Evolutionary conservation across 2,797 vertebrate genomes (phyloP).

Genomic region (Micropoecilia bifurca): DNA sequence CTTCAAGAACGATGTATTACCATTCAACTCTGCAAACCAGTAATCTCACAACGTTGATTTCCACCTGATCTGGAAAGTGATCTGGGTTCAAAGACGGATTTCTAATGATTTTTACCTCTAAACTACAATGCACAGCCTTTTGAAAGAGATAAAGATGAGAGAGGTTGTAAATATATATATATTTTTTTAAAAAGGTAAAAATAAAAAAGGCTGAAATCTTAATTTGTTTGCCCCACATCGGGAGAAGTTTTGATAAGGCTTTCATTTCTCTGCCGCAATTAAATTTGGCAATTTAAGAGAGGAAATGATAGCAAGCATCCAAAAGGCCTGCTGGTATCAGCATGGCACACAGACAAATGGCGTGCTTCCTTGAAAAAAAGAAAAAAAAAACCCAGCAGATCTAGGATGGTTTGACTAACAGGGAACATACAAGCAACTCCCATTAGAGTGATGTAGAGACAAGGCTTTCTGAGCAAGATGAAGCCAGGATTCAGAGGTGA

Average conservation of each 20-base stretch:
- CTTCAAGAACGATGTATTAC: slow-evolving; percentile 9
- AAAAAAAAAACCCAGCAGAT: not conserved
- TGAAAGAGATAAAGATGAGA: slow-evolving; percentile 32
- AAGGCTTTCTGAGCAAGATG: slow-evolving; percentile 23
- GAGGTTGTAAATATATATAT: slow-evolving; percentile 31
- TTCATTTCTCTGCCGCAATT: slow-evolving; percentile 72
- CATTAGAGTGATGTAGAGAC: slow-evolving; percentile 26
- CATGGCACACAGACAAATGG: slow-evolving; percentile 60
- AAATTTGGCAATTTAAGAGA: slow-evolving; percentile 60
- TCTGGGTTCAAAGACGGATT: slow-evolving; percentile 39
- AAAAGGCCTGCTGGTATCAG: slow-evolving; percentile 69
- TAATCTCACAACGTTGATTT: slow-evolving; percentile 33
- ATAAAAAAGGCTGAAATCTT: slow-evolving; percentile 27
- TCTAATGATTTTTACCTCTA: not conserved
- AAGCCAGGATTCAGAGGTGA: slow-evolving; percentile 14
- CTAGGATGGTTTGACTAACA: slow-evolving; percentile 55
- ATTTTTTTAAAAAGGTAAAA: no score
- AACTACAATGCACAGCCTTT: not conserved
- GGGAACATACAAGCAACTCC: slow-evolving; percentile 62
- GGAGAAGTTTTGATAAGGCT: slow-evolving; percentile 58
- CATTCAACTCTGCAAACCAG: slow-evolving; percentile 9
- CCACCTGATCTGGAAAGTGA: slow-evolving; percentile 14
- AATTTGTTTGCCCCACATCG: slow-evolving; percentile 68
- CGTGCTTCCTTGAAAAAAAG: slow-evolving; percentile 3
- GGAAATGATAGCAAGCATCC: slow-evolving; percentile 64